A percentile compares a stretch with the other conserved stretches of the same genome.
phyloP scores from a whole-genome alignment of 2,113 vertebrate genomes.

The Ptilorrhoa leucosticta region DNA sequence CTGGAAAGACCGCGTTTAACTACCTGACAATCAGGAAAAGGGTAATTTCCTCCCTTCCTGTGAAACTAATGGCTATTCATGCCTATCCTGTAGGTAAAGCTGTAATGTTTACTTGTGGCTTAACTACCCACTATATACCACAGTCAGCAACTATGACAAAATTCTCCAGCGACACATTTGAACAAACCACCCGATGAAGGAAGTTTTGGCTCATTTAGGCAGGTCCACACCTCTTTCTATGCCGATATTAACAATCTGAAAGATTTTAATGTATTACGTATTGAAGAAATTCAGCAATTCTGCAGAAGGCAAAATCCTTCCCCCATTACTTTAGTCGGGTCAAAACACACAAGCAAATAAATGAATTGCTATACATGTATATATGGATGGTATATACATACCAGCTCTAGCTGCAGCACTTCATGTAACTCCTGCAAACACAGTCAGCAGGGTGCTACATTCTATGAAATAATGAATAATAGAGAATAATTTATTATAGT shows the following conservation, averaged over 20 bases:
- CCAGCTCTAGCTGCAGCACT: neutral
- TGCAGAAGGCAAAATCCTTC: neutral
- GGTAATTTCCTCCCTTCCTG: constrained; percentile 54
- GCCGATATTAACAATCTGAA: neutral
- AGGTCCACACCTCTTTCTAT: neutral
- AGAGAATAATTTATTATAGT: neutral
- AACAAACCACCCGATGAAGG: neutral
- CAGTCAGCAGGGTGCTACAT: neutral
- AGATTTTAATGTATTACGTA: neutral
- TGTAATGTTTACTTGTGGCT: constrained; percentile 37
- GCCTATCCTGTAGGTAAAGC: constrained; percentile 25
- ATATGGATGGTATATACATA: neutral
- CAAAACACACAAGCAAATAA: neutral
- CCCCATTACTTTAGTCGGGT: neutral
- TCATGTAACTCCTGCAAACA: neutral
- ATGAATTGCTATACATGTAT: neutral
- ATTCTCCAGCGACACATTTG: constrained; percentile 5
- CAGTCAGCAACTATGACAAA: constrained; percentile 40
- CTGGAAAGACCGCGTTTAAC: neutral
- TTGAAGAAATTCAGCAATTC: neutral
- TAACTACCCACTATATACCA: neutral
- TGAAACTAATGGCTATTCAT: constrained; percentile 39
- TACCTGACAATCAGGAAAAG: constrained; percentile 41
- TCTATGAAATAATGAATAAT: neutral
- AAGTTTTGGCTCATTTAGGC: neutral